phyloP scores from a whole-genome alignment of 2,888 invertebrate genomes.

The Alcis repandata region DNA sequence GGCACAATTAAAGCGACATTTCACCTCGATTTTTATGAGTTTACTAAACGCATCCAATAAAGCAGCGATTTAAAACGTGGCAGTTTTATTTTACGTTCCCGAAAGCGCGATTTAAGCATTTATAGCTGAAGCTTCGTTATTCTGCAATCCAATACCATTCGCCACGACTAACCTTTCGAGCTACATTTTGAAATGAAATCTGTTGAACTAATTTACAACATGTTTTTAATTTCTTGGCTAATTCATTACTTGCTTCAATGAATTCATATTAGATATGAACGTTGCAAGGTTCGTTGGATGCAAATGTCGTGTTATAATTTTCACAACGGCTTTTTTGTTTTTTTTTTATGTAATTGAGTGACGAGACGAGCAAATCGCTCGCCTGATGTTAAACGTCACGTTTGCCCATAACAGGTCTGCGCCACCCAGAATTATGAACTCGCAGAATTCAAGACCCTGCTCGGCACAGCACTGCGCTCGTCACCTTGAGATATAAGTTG shows the following conservation, averaged over 20 bases:
- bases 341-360: too few species aligned
- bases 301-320: too few species aligned
- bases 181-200: slow-evolving; percentile 50
- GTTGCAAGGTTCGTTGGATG: too few species aligned
- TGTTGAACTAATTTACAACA: slow-evolving; percentile 32
- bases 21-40: not conserved
- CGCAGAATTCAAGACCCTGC: too few species aligned
- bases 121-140: slow-evolving; percentile 57
- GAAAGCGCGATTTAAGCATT: slow-evolving; percentile 57
- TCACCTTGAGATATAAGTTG: too few species aligned
- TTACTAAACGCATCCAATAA: slow-evolving; percentile 9
- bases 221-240: slow-evolving; percentile 33
- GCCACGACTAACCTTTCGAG: slow-evolving; percentile 39
- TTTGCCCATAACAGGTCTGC: too few species aligned
- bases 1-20: slow-evolving; percentile 13
- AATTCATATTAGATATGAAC: too few species aligned
- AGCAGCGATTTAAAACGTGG: slow-evolving; percentile 16
- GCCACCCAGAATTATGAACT: too few species aligned
- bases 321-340: too few species aligned
- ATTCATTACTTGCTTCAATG: slow-evolving; percentile 27
- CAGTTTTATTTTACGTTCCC: slow-evolving; percentile 7
- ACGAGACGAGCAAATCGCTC: too few species aligned
- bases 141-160: slow-evolving; percentile 59
- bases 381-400: too few species aligned
- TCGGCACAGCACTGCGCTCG: too few species aligned